Evolutionary conservation across 2,113 vertebrate species (phyloP).

Genomic region (Brachyhypopomus occidentalis): DNA sequence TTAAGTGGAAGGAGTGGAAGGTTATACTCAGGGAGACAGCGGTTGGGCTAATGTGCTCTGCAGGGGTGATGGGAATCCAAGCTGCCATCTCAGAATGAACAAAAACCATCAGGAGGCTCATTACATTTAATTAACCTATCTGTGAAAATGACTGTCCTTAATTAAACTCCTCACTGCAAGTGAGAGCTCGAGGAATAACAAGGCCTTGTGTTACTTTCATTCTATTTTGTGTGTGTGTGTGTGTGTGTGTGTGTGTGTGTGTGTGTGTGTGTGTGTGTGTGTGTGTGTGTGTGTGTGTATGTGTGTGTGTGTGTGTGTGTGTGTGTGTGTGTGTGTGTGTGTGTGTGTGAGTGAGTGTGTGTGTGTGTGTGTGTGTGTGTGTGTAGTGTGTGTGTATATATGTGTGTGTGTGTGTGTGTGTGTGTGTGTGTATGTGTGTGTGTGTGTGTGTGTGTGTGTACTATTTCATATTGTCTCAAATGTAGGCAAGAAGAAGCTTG

Average conservation of each 20-base stretch:
- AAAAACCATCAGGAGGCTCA: conserved; percentile 42
- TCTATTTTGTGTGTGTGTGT: background rate
- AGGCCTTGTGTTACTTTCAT: conserved; percentile 13
- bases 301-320: background rate
- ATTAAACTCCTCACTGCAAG: conserved; percentile 31
- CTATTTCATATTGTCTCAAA: background rate
- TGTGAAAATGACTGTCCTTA: conserved; percentile 45
- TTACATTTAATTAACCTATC: conserved; percentile 53
- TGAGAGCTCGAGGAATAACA: conserved; percentile 27
- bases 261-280: too few species aligned
- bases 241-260: conserved; percentile 5
- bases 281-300: background rate
- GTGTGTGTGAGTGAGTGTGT: too few species aligned
- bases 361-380: conserved; percentile 3
- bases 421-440: background rate
- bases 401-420: too few species aligned
- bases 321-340: conserved; percentile 4
- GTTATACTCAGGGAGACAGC: background rate
- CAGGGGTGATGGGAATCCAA: conserved; percentile 9
- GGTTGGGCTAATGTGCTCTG: conserved; percentile 27
- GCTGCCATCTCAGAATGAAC: conserved; percentile 10
- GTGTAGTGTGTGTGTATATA: too few species aligned
- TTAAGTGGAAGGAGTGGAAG: background rate
- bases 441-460: background rate
- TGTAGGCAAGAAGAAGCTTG: background rate